Evolutionary conservation across 2,113 vertebrate species (phyloP).

Genomic region (Bambusicola thoracicus): DNA sequence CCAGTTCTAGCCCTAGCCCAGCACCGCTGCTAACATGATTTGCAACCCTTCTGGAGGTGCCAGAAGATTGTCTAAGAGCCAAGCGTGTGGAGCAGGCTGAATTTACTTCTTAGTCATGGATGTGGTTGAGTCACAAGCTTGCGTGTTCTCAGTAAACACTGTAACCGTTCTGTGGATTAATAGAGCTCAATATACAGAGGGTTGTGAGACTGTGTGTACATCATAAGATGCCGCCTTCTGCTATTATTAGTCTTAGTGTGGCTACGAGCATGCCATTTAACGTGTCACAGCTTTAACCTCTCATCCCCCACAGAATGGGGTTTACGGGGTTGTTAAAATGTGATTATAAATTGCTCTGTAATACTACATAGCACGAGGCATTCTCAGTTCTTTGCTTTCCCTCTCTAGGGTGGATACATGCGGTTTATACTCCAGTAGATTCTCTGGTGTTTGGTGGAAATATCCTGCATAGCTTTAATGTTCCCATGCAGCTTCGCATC

Average conservation of each 20-base stretch:
- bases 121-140: slow-evolving; percentile 51
- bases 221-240: background rate
- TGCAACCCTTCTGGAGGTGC: background rate
- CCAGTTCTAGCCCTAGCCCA: background rate
- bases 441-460: slow-evolving; percentile 97
- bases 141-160: slow-evolving; percentile 20
- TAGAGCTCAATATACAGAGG: background rate
- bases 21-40: background rate
- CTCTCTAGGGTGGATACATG: slow-evolving; percentile 94
- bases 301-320: background rate
- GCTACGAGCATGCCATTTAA: background rate
- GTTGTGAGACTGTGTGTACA: background rate
- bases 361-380: background rate
- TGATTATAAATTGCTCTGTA: slow-evolving; percentile 15
- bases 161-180: slow-evolving; percentile 25
- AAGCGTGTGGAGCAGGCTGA: background rate
- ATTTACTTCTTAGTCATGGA: slow-evolving; percentile 43
- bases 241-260: background rate
- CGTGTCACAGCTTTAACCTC: slow-evolving; percentile 15
- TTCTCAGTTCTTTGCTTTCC: slow-evolving; percentile 60
- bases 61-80: background rate
- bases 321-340: background rate
- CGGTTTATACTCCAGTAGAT: slow-evolving; percentile 95
- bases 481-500: slow-evolving; percentile 98
- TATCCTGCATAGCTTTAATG: slow-evolving; percentile 99